These are phyloP conservation scores for Leucophora obtusa DNA, from an alignment of 2,888 invertebrate genomes.

Conservation along the genomic window DNA sequence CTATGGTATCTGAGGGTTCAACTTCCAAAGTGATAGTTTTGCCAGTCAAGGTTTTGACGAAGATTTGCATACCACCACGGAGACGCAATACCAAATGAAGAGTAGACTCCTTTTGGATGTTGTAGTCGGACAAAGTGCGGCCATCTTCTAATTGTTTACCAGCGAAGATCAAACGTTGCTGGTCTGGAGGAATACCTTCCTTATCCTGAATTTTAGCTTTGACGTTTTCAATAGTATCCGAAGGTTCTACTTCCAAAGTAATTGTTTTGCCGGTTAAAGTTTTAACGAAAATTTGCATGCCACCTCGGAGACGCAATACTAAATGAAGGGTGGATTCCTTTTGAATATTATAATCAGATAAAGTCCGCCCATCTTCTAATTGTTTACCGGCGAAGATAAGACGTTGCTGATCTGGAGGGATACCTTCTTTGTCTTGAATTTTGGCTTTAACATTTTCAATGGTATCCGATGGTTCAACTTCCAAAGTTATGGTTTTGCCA, in stretches of 20 bases:
- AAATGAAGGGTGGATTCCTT: slow-evolving; percentile 67
- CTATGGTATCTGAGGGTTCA: slow-evolving; percentile 65
- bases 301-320: slow-evolving; percentile 66
- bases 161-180: slow-evolving; percentile 66
- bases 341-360: slow-evolving; percentile 67
- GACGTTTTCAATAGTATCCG: slow-evolving; percentile 66
- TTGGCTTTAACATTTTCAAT: slow-evolving; percentile 66
- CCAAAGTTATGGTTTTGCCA: slow-evolving; percentile 66
- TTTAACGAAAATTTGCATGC: slow-evolving; percentile 66
- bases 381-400: slow-evolving; percentile 66
- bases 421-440: slow-evolving; percentile 67
- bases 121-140: slow-evolving; percentile 65
- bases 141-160: slow-evolving; percentile 66
- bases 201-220: slow-evolving; percentile 67
- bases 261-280: slow-evolving; percentile 66
- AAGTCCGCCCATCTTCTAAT: slow-evolving; percentile 65
- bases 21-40: slow-evolving; percentile 67
- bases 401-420: slow-evolving; percentile 68
- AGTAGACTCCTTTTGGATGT: slow-evolving; percentile 66
- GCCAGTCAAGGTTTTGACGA: slow-evolving; percentile 65
- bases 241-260: slow-evolving; percentile 66
- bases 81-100: slow-evolving; percentile 66
- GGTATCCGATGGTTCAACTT: slow-evolving; percentile 65
- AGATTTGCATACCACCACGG: slow-evolving; percentile 67
- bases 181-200: slow-evolving; percentile 67